Percentiles rank a stretch among this genome's conserved stretches.
These are phyloP conservation scores for Eriocheir sinensis DNA, from an alignment of 1,140 invertebrate genomes.

Conservation along the genomic window DNA sequence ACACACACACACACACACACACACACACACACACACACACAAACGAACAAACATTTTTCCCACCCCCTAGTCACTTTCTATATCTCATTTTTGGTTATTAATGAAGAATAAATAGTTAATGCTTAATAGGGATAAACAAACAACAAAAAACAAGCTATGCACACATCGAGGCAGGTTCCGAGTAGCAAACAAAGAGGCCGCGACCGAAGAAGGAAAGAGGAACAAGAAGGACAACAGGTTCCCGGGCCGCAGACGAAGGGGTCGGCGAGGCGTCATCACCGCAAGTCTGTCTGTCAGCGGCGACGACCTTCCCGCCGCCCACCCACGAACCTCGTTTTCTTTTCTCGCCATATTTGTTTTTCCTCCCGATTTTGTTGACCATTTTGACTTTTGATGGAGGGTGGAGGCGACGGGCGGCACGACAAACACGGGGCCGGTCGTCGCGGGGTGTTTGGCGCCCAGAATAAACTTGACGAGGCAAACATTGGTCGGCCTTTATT, in stretches of 20 bases:
- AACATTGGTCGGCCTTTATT: slow-evolving; percentile 33
- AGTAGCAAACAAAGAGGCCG: background rate
- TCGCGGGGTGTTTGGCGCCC: slow-evolving; percentile 18
- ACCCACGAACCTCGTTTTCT: slow-evolving; percentile 29
- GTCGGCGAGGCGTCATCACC: background rate
- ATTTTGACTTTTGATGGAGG: slow-evolving; percentile 47
- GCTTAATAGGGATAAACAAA: too few relatives aligned
- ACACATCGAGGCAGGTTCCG: background rate
- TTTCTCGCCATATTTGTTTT: slow-evolving; percentile 38
- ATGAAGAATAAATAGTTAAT: too few relatives aligned
- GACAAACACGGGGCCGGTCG: slow-evolving; percentile 27
- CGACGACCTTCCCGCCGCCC: background rate
- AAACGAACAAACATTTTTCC: too few relatives aligned
- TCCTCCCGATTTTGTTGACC: slow-evolving; percentile 51
- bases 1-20: too few relatives aligned
- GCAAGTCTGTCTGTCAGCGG: background rate
- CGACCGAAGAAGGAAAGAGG: background rate
- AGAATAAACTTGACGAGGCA: slow-evolving; percentile 33
- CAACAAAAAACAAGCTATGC: background rate
- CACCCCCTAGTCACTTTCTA: too few relatives aligned
- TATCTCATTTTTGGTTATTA: too few relatives aligned
- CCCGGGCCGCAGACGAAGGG: background rate
- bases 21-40: too few relatives aligned
- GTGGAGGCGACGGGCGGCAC: background rate
- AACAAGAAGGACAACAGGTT: background rate